Base-by-base conservation (phyloP, 2,797 vertebrate genomes). In the Adrianichthys oophorus region DNA sequence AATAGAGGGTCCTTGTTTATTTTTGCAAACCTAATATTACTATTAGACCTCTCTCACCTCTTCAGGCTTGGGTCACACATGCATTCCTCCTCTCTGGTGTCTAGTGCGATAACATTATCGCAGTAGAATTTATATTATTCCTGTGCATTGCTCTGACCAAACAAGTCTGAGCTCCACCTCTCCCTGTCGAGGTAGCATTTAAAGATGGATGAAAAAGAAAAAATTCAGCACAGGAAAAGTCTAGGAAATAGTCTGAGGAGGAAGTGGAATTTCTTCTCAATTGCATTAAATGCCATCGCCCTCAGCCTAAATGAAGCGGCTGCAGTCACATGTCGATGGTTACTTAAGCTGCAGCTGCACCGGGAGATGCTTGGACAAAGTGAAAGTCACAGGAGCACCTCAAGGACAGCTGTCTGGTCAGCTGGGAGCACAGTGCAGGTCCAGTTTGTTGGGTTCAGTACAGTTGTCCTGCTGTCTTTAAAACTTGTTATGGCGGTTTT, bases 91-190 rank as follows among this genome's bases (percentile, higher is more conserved):
- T 51, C 78, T 69, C 65, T 70, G 8, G 14, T 65, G 72, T 63
- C 62, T 72, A 70, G 68, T 83, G 66, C 24, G 79, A 80, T 80
- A 85, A 87, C 81, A 77, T 85, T 85, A 77, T 84, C 59, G 68
- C 53, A 72, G 58, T 69, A 3, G 8, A 75, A 62, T 78, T 61
- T 76, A 45, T 15, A 47, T 63, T 63, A 37, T 37, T 37, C 13
- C 3, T 12, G 32, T 37, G 32, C 10, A 37, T 37, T 12, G 10
- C 32, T 13, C 10, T 12, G 32, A 37, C 10, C 32, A 37, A 37
- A 37, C 32, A 12, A 37, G 10, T 37, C 32, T 37, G 32, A 12
- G 32, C 32, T 37, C 62, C 52, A 16, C 15, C 44, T 8, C 47
- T 32, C 51, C 40, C 41, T 32, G 42, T 50, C 69, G 24, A 37